Evolutionary conservation across 2,797 vertebrate species (phyloP).

Genomic region (Sebastes trivittatus): DNA sequence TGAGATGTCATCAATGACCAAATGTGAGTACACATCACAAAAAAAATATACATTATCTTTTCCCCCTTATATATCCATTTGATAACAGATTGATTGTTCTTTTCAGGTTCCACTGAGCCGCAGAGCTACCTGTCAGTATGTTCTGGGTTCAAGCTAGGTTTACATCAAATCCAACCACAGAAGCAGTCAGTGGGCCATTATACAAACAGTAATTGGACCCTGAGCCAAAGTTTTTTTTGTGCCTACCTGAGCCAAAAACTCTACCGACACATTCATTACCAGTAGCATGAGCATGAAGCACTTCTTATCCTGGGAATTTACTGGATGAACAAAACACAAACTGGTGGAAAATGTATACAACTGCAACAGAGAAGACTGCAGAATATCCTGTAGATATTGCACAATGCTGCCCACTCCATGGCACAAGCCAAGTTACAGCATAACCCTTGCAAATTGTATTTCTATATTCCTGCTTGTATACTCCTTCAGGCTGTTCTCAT

Average conservation of each 20-base stretch:
- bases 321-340: slow-evolving; percentile 36
- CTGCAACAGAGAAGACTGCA: slow-evolving; percentile 2
- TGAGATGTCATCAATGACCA: background rate
- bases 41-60: background rate
- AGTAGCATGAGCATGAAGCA: slow-evolving; percentile 26
- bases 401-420: background rate
- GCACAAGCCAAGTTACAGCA: background rate
- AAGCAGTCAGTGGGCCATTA: slow-evolving; percentile 38
- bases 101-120: background rate
- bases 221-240: background rate
- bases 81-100: slow-evolving; percentile 21
- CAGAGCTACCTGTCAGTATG: slow-evolving; percentile 16
- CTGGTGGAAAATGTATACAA: slow-evolving; percentile 19
- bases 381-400: background rate
- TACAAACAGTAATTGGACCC: slow-evolving; percentile 34
- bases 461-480: too few species aligned
- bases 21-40: background rate
- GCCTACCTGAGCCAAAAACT: slow-evolving; percentile 37
- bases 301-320: slow-evolving; percentile 25
- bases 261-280: slow-evolving; percentile 30
- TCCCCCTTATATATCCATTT: background rate
- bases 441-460: background rate
- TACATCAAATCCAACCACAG: slow-evolving; percentile 29
- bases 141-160: slow-evolving; percentile 35
- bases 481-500: too few species aligned